phyloP scores from a whole-genome alignment of 1,140 invertebrate species.

The Bombus balteatus region DNA sequence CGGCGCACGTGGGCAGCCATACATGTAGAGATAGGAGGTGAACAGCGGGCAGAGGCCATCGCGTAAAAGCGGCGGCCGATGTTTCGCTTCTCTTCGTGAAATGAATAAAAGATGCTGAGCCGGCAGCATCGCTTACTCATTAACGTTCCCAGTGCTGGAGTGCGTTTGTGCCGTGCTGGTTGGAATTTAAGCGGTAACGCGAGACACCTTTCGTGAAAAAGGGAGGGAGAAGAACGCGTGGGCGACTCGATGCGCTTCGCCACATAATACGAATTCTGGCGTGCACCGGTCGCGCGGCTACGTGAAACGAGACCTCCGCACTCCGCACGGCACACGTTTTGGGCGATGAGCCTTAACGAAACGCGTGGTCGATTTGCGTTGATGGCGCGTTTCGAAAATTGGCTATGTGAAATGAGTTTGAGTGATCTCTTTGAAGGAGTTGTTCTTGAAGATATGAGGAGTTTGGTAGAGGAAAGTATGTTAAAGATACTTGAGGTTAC shows the following conservation, averaged over 20 bases:
- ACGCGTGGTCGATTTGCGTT: not conserved
- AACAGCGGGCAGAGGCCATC: slow-evolving; percentile 3
- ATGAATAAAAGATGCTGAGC: slow-evolving; percentile 75
- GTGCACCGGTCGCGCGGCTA: not conserved
- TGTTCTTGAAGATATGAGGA: no score
- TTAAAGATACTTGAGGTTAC: no score
- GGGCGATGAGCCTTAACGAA: slow-evolving; percentile 17
- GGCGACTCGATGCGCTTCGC: slow-evolving; percentile 37
- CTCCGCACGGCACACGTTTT: not conserved
- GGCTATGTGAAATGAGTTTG: not conserved
- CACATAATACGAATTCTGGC: slow-evolving; percentile 39
- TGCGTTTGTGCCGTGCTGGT: not conserved
- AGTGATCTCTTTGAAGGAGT: no score
- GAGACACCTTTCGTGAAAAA: slow-evolving; percentile 24
- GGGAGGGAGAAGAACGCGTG: slow-evolving; percentile 25
- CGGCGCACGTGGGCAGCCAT: slow-evolving; percentile 59
- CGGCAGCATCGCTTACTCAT: slow-evolving; percentile 66
- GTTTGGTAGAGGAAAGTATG: no score
- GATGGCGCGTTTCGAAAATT: not conserved
- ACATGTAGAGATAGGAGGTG: slow-evolving; percentile 30
- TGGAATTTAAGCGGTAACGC: slow-evolving; percentile 55
- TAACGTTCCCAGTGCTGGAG: slow-evolving; percentile 55
- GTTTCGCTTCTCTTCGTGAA: slow-evolving; percentile 66
- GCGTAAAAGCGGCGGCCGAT: slow-evolving; percentile 61
- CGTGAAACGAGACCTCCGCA: not conserved